Conservation (phyloP, 2,113 vertebrate species). For the Pantherophis guttatus region DNA sequence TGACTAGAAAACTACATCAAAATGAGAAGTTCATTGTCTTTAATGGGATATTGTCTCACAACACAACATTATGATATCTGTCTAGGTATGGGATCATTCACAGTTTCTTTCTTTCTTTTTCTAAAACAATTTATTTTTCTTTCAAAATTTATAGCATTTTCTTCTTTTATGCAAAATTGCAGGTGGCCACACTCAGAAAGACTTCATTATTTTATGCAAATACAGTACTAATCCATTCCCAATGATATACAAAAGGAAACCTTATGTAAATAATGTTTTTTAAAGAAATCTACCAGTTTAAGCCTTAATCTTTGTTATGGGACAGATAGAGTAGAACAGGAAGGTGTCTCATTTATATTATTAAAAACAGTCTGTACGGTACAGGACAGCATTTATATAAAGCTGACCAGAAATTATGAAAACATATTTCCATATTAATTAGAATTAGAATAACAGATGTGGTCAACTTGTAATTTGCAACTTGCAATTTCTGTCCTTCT, state of each 20-base stretch:
- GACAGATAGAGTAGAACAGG: background rate
- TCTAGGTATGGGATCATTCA: background rate
- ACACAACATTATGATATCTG: background rate
- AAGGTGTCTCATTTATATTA: background rate
- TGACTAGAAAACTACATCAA: background rate
- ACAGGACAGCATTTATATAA: background rate
- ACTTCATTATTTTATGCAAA: constrained; percentile 9
- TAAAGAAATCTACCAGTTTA: background rate
- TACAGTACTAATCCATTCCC: background rate
- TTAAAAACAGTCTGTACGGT: background rate
- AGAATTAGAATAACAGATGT: background rate
- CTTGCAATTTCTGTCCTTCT: background rate
- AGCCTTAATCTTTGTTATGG: background rate
- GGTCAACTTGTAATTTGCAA: background rate
- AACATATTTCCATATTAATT: background rate
- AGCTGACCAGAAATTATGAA: background rate
- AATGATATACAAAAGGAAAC: background rate
- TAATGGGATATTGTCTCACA: background rate
- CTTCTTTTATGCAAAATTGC: background rate
- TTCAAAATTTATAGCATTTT: background rate
- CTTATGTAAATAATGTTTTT: background rate
- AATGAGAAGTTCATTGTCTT: background rate
- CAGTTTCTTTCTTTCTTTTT: background rate
- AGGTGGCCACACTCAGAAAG: background rate
- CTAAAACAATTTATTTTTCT: background rate